A percentile compares a stretch with the other conserved stretches of the same genome.
Evolutionary conservation across 2,113 vertebrate species (phyloP).

Genomic region (Lontra canadensis): DNA sequence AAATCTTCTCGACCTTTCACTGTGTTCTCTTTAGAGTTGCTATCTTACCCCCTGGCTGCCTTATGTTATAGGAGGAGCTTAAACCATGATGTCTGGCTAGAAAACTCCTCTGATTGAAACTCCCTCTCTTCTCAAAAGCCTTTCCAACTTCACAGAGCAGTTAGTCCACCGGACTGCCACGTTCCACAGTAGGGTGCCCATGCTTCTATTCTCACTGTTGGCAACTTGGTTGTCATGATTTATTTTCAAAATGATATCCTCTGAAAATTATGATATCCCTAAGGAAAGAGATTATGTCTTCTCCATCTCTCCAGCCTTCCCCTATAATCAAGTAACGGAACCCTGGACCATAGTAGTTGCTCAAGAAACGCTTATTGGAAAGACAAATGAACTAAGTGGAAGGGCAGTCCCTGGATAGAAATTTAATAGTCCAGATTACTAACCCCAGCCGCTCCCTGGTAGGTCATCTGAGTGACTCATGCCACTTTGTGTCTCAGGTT

Average conservation of each 20-base stretch:
- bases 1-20: slow-evolving; percentile 13
- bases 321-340: neutral
- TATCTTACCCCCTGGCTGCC: neutral
- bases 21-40: slow-evolving; percentile 29
- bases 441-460: neutral
- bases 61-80: neutral
- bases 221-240: neutral
- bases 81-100: neutral
- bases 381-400: neutral
- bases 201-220: neutral
- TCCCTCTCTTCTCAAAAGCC: neutral
- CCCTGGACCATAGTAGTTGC: neutral
- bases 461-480: neutral
- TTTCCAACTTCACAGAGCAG: neutral
- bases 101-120: neutral
- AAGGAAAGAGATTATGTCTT: neutral
- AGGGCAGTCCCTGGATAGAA: neutral
- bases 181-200: neutral
- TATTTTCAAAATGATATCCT: neutral
- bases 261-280: neutral
- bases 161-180: neutral
- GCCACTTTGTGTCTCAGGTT: neutral
- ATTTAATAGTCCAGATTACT: neutral
- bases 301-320: neutral
- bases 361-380: neutral